phyloP scores from a whole-genome alignment of 2,888 invertebrate species.

The Toxonevra muliebris region DNA sequence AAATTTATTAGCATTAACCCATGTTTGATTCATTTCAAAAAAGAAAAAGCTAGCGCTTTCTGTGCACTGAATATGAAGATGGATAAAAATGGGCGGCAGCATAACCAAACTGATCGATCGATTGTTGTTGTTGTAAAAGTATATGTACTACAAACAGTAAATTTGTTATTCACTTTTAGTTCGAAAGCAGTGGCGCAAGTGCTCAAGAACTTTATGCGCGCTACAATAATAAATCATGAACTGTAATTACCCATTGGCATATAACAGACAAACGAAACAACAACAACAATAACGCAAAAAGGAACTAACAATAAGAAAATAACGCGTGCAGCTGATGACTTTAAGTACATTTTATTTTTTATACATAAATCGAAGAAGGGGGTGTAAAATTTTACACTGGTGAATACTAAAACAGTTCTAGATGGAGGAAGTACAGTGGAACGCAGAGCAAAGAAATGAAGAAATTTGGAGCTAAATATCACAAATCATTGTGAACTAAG shows the following conservation, averaged over 20 bases:
- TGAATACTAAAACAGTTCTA: neutral
- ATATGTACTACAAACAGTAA: conserved; percentile 7
- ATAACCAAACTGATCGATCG: conserved; percentile 57
- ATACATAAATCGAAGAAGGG: neutral
- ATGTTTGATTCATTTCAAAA: too few relatives aligned
- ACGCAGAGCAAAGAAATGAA: neutral
- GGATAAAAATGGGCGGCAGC: conserved; percentile 39
- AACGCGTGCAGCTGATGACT: conserved; percentile 24
- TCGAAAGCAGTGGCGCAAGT: neutral
- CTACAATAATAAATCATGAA: conserved; percentile 60
- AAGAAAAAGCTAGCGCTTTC: too few relatives aligned
- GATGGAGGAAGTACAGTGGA: conserved; percentile 11
- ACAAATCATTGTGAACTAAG: too few relatives aligned
- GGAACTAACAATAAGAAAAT: conserved; percentile 1
- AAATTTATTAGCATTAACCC: too few relatives aligned
- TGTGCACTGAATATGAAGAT: too few relatives aligned
- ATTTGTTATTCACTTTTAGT: conserved; percentile 15
- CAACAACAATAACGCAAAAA: neutral
- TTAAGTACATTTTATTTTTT: neutral
- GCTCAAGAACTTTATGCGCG: conserved; percentile 33
- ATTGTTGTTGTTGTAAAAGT: conserved; percentile 43
- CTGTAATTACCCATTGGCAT: conserved; percentile 64
- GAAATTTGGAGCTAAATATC: too few relatives aligned
- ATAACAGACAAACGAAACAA: conserved; percentile 35
- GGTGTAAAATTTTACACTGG: neutral